A percentile compares a stretch with the other conserved stretches of the same genome.
These are phyloP conservation scores for Agyllia agylla DNA, from an alignment of 2,888 invertebrate genomes.

Conservation along the genomic window DNA sequence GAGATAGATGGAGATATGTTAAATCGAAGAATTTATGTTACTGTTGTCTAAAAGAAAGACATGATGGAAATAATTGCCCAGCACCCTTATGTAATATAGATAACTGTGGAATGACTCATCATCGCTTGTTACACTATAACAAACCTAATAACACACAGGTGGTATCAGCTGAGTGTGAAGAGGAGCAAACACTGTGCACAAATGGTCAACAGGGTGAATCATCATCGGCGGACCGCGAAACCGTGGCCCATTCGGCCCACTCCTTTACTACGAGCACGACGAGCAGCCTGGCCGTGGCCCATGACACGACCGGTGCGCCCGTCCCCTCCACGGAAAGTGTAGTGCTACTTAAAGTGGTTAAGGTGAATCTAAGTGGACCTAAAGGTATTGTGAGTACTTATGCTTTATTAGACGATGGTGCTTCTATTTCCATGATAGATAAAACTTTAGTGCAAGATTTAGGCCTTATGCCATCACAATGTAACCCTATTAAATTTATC, in stretches of 20 bases:
- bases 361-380: conserved; percentile 53
- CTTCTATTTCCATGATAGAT: conserved; percentile 57
- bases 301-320: not conserved
- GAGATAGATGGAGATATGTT: conserved; percentile 50
- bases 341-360: conserved; percentile 38
- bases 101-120: not conserved
- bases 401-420: conserved; percentile 60
- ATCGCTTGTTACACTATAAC: not conserved
- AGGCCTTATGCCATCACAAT: not conserved
- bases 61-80: not conserved
- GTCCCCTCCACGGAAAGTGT: not conserved
- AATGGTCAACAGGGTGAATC: not conserved
- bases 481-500: not conserved
- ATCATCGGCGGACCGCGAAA: not conserved
- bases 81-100: not conserved
- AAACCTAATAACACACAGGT: not conserved
- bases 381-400: conserved; percentile 40
- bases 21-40: conserved; percentile 35
- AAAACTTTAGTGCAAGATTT: conserved; percentile 21
- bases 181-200: not conserved
- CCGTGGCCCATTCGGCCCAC: not conserved
- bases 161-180: not conserved
- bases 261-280: not conserved
- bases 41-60: not conserved
- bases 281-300: not conserved